Evolutionary conservation across 1,140 invertebrate genomes (phyloP).

Genomic region (Neodiprion virginianus): DNA sequence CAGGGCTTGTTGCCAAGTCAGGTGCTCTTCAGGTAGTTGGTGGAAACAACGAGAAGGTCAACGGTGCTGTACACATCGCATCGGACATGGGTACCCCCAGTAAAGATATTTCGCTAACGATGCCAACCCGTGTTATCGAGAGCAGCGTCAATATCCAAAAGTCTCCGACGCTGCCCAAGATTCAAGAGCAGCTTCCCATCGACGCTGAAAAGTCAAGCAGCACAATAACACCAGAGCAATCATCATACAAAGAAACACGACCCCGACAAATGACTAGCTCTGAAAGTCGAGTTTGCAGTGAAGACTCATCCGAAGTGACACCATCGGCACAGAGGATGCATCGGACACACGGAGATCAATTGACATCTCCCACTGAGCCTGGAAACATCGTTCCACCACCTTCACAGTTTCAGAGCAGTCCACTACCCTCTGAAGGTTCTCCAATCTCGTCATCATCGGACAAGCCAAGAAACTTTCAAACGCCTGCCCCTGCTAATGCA

Average conservation of each 20-base stretch:
- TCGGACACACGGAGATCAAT: neutral
- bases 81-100: constrained; percentile 37
- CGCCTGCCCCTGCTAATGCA: constrained; percentile 57
- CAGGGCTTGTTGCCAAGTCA: constrained; percentile 69
- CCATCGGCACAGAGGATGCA: constrained; percentile 45
- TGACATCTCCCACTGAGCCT: constrained; percentile 54
- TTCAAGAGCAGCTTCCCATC: constrained; percentile 68
- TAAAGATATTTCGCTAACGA: constrained; percentile 40
- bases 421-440: constrained; percentile 65
- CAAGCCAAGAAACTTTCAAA: constrained; percentile 64
- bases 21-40: constrained; percentile 65
- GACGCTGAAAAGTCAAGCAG: constrained; percentile 54
- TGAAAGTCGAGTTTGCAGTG: constrained; percentile 31
- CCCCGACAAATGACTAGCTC: neutral
- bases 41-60: constrained; percentile 64
- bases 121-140: constrained; percentile 41
- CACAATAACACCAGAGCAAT: constrained; percentile 57
- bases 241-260: constrained; percentile 32
- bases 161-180: constrained; percentile 67
- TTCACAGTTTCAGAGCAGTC: constrained; percentile 73
- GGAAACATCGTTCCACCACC: constrained; percentile 75
- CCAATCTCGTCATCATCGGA: constrained; percentile 63
- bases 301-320: constrained; percentile 50
- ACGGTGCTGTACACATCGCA: constrained; percentile 64
- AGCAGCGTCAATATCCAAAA: constrained; percentile 52